Evolutionary conservation across 2,888 invertebrate genomes (phyloP), one percentile per base, ranked within the genome.

Genomic region (Platycheirus albimanus): DNA sequence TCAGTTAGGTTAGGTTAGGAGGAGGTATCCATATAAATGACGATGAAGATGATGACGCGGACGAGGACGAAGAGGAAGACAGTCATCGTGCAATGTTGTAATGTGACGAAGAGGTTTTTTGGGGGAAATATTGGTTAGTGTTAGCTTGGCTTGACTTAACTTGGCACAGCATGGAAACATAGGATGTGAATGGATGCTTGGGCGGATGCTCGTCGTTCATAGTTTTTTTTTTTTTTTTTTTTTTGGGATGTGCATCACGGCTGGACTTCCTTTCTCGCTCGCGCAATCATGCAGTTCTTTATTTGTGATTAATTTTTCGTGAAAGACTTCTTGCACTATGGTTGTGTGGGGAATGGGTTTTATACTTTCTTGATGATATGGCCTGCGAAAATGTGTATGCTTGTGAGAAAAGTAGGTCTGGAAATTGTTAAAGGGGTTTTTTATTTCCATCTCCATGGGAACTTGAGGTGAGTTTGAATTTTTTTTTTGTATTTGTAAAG

Each of bases 271-370:
- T 58, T 64, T 71, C 70, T 76, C 80, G 66, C 64, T 70, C 5
- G 33, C n/a, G 24, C 66, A 61, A 51, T 71, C 71, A 64, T 74
- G 74, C 61, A 24, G 74, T 69, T 54, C 69, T 49, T 51, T 36
- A 36, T 63, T 72, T 77, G 66, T 77, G 71, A 71, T 81, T 72
- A 81, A 71, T 77, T 81, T 80, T 81, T 76, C 71, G 41, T 76
- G 77, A 76, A 69, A 49, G 30, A 69, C 38, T 51, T n/a, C 33
- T 67, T 43, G 41, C 3, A 17, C 41, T 30, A n/a, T n/a, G n/a
- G n/a, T n/a, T n/a, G n/a, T n/a, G 51, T 43, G 45, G 43, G 51
- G 45, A 66, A n/a, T n/a, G n/a, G n/a, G n/a, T n/a, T n/a, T n/a
- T n/a, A n/a, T 58, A 58, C 24, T 43, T 49, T 52, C 19, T 30